Evolutionary conservation across 2,113 vertebrate species (phyloP).

Genomic region (Melanerpes aurifrons): DNA sequence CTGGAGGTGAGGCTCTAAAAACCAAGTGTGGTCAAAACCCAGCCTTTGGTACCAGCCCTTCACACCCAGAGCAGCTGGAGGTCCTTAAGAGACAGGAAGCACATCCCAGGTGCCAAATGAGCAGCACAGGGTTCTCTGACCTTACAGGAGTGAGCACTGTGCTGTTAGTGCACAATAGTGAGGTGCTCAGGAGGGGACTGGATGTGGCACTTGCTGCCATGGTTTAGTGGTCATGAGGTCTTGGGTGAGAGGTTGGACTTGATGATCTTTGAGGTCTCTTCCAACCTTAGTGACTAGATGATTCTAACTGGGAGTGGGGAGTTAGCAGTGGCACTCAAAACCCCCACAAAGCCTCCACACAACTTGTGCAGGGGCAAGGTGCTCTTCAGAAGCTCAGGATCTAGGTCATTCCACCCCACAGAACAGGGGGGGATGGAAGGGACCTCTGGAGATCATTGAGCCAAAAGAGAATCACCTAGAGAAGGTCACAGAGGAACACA

Average conservation of each 20-base stretch:
- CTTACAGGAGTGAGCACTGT: accelerated
- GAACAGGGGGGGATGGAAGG: no score
- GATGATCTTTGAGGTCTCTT: no score
- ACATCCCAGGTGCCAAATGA: background rate
- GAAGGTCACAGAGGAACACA: no score
- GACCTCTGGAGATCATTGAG: no score
- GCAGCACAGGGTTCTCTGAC: background rate
- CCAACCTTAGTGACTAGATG: no score
- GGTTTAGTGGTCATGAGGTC: no score
- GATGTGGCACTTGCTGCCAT: no score
- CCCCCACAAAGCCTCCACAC: background rate
- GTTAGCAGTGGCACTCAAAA: background rate
- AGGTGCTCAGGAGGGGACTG: no score
- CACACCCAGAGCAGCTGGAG: background rate
- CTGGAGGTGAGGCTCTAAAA: background rate
- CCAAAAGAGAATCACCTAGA: no score
- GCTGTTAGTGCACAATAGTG: background rate
- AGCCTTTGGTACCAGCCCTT: background rate
- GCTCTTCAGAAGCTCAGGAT: background rate
- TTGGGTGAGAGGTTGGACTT: no score
- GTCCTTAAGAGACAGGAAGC: background rate
- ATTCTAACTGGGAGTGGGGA: background rate
- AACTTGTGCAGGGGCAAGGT: background rate
- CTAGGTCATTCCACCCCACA: background rate
- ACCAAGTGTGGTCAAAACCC: background rate